Evolutionary conservation across 1,140 invertebrate genomes (phyloP).

Genomic region (Saccostrea echinata): DNA sequence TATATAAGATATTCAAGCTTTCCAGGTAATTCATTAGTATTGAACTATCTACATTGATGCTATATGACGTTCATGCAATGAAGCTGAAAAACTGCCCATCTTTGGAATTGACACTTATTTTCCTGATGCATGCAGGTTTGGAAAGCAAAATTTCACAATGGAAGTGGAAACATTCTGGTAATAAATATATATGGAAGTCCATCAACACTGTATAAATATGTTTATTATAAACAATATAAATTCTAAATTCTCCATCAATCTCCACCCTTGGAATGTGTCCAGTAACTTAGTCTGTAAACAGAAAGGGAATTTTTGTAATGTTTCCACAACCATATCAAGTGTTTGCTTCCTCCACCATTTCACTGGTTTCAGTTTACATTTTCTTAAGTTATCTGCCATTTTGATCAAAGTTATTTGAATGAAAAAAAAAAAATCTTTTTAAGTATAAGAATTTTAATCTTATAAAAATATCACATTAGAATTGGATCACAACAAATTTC

Average conservation of each 20-base stretch:
- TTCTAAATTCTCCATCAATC: background rate
- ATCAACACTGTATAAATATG: slow-evolving; percentile 17
- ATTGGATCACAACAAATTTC: slow-evolving; percentile 10
- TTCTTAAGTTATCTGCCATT: slow-evolving; percentile 1
- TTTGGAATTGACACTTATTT: background rate
- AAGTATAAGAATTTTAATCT: background rate
- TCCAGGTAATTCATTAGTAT: background rate
- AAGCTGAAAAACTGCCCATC: background rate
- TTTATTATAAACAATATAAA: slow-evolving; percentile 34
- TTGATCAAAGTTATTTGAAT: slow-evolving; percentile 1
- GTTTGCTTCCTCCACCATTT: slow-evolving; percentile 2
- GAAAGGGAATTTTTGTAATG: background rate
- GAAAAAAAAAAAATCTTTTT: background rate
- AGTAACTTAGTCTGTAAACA: slow-evolving; percentile 29
- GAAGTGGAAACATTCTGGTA: slow-evolving; percentile 13
- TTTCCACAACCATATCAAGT: slow-evolving; percentile 3
- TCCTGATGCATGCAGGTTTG: background rate
- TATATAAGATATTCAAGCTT: background rate
- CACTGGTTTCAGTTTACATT: background rate
- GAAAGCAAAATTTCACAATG: slow-evolving; percentile 11
- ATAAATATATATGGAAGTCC: slow-evolving; percentile 1
- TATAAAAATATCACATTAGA: slow-evolving; percentile 26
- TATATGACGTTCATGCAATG: background rate
- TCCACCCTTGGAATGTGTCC: slow-evolving; percentile 20
- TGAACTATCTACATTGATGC: background rate